Base-by-base conservation (phyloP, 2,888 invertebrate genomes). In the Tinea trinotella region DNA sequence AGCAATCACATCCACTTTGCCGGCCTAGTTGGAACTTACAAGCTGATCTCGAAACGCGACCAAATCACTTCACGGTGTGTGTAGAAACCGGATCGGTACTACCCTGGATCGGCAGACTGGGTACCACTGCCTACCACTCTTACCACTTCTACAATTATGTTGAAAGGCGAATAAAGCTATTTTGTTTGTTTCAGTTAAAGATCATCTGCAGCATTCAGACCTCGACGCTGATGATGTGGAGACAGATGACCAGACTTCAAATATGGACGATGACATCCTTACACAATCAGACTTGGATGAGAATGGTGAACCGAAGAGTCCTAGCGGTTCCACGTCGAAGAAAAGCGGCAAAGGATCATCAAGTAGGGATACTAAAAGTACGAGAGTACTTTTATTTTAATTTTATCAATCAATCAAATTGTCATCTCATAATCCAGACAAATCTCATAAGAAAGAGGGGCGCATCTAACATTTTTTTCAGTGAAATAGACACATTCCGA, bases 181-280 rank as follows among this genome's bases (percentile, higher is more conserved):
- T 30, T 30, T 30, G 7, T 30, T 79, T 79, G 70, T 85, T 88
- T 6, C 87, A 89, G 90, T 90, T 12, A 91, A 91, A 75, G 90
- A 90, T 62, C 84, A 87, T 59, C 73, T 82, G 5, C 88, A 88
- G 57, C 88, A 90, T 59, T 89, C 89, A 0, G 90, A 90, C 62
- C 77, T 87, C 19, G 89, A 89, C 59, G 87, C 86, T 35, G 90
- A 90, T 59, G 89, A 90, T 56, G 84, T 88, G 58, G 90, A 89
- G 61, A 89, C 90, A 15, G 90, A 90, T 60, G 89, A 89, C 66
- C 89, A 90, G 66, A 90, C 90, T 1, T 90, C 90, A 56, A 83
- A 88, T 59, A 86, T 90, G 60, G 90, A 90, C 53, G 86, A 87
- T 53, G 87, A 87, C 56, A 67, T 84, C 52, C 75, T 87, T 40